Base-by-base conservation (phyloP, 2,888 invertebrate species). In the Agrotis exclamationis region DNA sequence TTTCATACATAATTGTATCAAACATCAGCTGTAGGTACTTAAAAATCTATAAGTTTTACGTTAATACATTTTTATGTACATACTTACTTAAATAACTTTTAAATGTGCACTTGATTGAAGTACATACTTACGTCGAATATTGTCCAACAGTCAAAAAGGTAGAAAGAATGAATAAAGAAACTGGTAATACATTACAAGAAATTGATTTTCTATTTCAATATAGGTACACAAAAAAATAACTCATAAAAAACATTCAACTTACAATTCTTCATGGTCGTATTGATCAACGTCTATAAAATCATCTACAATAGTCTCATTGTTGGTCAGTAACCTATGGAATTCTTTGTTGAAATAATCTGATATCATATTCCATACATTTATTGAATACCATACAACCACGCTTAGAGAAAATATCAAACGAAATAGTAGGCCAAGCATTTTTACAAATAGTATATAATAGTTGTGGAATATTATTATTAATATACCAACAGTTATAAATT, bases 331-430 rank as follows among this genome's bases (percentile, higher is more conserved):
- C 80, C 95, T 97, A 76, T 97, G 96, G 88, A 98, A 98, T 92
- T 98, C 97, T 53, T 96, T 96, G 79, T 97, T 97, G 89, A 98
- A 98, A 91, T 98, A 98, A 79, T 97, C 97, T 80, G 98, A 97
- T 85, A 98, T 98, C 94, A 98, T 95, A 82, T 96, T 97, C 97
- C 98, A 97, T 66, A 98, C 96, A 80, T 97, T 97, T 45, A 97
- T 87, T 65, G 97, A 97, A 91, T 98, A 98, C 97, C 97, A 98
- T 69, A 97, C 93, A 83, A 98, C 95, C n/a, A 98, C 95, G 50
- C 97, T 96, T 7, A 98, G 82, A 1, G 98, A 96, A 83, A 98
- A 96, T 72, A 97, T 89, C 18, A 97, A 96, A 79, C 98, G 97
- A 83, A 98, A 95, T 53, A 97, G 87, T 51, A 97, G 88, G 0